Conservation (phyloP, 1,140 invertebrate genomes). For the Drosophila kanapiae region DNA sequence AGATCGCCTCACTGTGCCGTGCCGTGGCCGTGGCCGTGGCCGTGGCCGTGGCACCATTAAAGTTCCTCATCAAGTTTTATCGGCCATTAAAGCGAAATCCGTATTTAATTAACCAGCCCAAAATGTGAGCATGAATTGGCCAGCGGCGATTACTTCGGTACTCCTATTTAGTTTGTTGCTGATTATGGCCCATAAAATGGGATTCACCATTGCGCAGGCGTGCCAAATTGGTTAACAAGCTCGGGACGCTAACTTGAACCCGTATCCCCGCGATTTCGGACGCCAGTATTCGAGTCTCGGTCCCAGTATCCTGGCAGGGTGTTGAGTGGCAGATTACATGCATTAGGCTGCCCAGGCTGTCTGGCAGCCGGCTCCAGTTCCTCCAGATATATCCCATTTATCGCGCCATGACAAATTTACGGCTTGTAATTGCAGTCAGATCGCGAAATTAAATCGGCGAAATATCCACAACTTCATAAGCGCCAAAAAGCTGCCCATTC, state of each 20-base stretch:
- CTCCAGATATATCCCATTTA: conserved; percentile 63
- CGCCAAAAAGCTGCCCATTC: conserved; percentile 45
- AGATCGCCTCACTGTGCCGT: conserved; percentile 26
- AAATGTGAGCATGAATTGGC: conserved; percentile 85
- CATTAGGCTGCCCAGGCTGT: conserved; percentile 72
- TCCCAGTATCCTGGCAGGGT: conserved; percentile 58
- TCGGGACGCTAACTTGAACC: conserved; percentile 12
- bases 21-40: too few species aligned
- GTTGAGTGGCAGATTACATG: conserved; percentile 84
- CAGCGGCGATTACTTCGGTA: conserved; percentile 39
- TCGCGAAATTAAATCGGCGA: conserved; percentile 69
- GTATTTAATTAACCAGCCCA: conserved; percentile 83
- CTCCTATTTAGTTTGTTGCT: conserved; percentile 72
- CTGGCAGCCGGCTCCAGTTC: background rate
- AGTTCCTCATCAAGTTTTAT: conserved; percentile 85
- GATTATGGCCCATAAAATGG: conserved; percentile 58
- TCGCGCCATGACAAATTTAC: conserved; percentile 83
- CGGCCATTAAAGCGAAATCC: conserved; percentile 81
- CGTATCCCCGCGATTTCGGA: background rate
- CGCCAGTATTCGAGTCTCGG: background rate
- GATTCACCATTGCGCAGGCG: conserved; percentile 39
- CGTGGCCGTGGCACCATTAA: conserved; percentile 54
- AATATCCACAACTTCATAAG: conserved; percentile 82
- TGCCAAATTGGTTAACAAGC: conserved; percentile 72
- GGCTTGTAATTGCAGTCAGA: conserved; percentile 82